Percentiles rank a stretch among this genome's conserved stretches.
Evolutionary conservation across 2,113 vertebrate species (phyloP).

Genomic region (Oreotrochilus melanogaster): DNA sequence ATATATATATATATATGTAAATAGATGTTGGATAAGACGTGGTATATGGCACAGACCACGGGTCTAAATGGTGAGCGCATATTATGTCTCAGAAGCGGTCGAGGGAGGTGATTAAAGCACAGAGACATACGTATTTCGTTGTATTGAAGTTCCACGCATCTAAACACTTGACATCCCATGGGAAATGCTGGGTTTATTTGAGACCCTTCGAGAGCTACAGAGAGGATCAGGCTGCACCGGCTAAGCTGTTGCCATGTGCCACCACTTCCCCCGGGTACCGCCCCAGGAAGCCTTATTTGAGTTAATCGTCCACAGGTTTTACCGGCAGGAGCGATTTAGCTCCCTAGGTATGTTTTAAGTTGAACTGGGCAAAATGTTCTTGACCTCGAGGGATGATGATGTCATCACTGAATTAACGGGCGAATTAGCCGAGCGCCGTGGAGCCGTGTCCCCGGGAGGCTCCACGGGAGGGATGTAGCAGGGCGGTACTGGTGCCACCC

Average conservation of each 20-base stretch:
- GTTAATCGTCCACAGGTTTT: background rate
- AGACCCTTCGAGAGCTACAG: background rate
- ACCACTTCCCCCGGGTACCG: rapidly evolving
- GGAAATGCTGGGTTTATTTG: background rate
- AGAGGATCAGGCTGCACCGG: background rate
- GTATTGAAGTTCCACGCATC: background rate
- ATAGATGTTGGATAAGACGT: background rate
- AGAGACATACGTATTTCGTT: background rate
- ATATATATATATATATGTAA: too few relatives aligned
- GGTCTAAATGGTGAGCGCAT: rapidly evolving
- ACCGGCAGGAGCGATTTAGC: background rate
- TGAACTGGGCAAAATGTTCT: background rate
- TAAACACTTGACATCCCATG: background rate
- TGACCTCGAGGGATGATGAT: background rate
- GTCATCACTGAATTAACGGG: background rate
- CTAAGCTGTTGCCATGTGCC: background rate
- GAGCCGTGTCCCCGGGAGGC: background rate
- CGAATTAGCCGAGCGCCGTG: background rate
- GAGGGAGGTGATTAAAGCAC: rapidly evolving
- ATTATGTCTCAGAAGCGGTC: background rate
- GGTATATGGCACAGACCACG: background rate
- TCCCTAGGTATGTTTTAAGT: background rate
- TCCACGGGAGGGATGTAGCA: background rate
- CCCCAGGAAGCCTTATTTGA: background rate
- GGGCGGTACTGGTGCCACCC: background rate